phyloP scores from a whole-genome alignment of 2,888 invertebrate species.

The Reticulitermes lucifugus region DNA sequence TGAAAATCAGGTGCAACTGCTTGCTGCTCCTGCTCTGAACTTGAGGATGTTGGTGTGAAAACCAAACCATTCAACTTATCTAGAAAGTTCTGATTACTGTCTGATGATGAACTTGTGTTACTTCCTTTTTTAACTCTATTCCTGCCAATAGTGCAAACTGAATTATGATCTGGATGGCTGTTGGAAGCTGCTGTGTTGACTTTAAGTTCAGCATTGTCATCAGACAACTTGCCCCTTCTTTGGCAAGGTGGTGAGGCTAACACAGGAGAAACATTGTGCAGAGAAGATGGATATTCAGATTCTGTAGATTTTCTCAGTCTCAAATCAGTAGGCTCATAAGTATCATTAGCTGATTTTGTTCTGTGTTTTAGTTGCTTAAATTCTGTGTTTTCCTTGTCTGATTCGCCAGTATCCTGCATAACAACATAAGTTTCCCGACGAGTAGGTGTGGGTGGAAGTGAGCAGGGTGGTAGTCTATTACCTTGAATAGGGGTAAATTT shows the following conservation, averaged over 20 bases:
- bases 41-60: neutral
- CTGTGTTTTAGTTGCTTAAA: neutral
- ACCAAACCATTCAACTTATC: neutral
- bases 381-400: constrained; percentile 18
- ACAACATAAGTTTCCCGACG: constrained; percentile 41
- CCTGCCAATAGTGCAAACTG: neutral
- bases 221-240: neutral
- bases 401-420: neutral
- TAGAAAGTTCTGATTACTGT: neutral
- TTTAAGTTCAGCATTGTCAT: neutral
- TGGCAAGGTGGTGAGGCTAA: neutral
- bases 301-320: no score
- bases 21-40: neutral
- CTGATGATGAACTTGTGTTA: neutral
- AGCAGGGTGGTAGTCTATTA: constrained; percentile 29
- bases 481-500: constrained; percentile 18
- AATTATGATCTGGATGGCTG: neutral
- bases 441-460: constrained; percentile 25
- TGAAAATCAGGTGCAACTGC: neutral
- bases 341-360: neutral
- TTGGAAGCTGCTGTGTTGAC: neutral
- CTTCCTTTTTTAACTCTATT: neutral
- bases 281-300: no score
- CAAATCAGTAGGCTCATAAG: no score
- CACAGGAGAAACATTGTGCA: neutral